These are phyloP conservation scores for Notocelia uddmanniana DNA, from an alignment of 2,888 invertebrate species.

Conservation along the genomic window DNA sequence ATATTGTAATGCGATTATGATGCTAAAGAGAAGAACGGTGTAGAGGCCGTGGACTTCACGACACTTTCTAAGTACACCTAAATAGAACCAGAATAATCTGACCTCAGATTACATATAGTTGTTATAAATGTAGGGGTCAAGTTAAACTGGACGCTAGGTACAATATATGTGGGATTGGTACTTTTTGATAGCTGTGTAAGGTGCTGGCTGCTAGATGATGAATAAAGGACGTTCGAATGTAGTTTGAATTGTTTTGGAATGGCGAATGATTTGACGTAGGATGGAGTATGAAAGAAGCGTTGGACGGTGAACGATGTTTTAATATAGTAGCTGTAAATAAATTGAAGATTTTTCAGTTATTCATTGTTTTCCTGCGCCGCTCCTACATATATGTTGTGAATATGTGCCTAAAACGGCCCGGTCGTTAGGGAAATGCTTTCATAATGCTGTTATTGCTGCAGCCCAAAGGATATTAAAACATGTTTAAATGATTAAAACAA, in stretches of 20 bases:
- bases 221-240: no score
- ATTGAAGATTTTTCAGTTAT: no score
- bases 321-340: no score
- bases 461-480: slow-evolving; percentile 15
- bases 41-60: background rate
- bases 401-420: slow-evolving; percentile 7
- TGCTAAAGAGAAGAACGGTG: background rate
- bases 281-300: no score
- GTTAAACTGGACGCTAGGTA: background rate
- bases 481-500: background rate
- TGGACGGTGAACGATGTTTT: no score
- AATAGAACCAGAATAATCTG: background rate
- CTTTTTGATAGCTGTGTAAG: no score
- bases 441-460: slow-evolving; percentile 25
- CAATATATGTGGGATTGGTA: no score
- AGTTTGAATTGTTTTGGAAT: no score
- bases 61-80: background rate
- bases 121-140: background rate
- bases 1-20: background rate
- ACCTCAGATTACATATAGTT: background rate
- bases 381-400: no score
- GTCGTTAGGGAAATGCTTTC: slow-evolving; percentile 25
- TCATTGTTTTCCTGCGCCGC: no score
- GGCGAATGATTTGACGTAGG: no score
- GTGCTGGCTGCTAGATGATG: no score